Percentiles rank a stretch among this genome's conserved stretches.
Evolutionary conservation across 2,797 vertebrate species (phyloP).

Genomic region (Muscicapa striata): DNA sequence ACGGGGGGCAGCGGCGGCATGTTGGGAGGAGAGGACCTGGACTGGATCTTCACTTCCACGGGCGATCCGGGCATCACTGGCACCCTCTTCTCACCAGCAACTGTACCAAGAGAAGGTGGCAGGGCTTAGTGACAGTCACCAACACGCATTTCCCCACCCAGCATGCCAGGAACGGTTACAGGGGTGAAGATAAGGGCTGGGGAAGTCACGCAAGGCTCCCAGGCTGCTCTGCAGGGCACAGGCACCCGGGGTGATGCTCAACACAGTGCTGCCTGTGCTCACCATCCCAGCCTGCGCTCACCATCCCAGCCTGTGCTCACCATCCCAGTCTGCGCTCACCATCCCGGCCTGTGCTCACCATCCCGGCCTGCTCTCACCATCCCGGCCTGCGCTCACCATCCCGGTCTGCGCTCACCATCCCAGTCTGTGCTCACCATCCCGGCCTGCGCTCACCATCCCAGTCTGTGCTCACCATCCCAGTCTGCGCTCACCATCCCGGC

Average conservation of each 20-base stretch:
- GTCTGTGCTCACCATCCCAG: too few relatives aligned
- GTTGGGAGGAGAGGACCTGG: constrained; percentile 91
- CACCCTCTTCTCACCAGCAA: constrained; percentile 93
- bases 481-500: too few relatives aligned
- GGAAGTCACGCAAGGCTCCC: not conserved
- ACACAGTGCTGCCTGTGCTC: not conserved
- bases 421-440: too few relatives aligned
- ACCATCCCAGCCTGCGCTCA: too few relatives aligned
- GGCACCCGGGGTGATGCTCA: not conserved
- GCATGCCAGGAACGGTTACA: accelerated
- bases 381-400: too few relatives aligned
- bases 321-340: too few relatives aligned
- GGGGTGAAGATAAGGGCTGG: not conserved
- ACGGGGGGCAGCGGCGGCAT: constrained; percentile 96
- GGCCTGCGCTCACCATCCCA: not conserved
- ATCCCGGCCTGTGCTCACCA: too few relatives aligned
- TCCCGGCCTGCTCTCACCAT: too few relatives aligned
- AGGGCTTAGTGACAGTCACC: not conserved
- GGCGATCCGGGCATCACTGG: constrained; percentile 99
- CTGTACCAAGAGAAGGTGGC: constrained; percentile 72
- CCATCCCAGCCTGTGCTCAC: too few relatives aligned
- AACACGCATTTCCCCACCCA: not conserved
- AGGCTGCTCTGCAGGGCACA: accelerated
- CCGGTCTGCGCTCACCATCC: too few relatives aligned
- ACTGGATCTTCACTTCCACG: constrained; percentile 97